These are phyloP conservation scores for Thecophora atra DNA, from an alignment of 2,888 invertebrate genomes.

Conservation along the genomic window DNA sequence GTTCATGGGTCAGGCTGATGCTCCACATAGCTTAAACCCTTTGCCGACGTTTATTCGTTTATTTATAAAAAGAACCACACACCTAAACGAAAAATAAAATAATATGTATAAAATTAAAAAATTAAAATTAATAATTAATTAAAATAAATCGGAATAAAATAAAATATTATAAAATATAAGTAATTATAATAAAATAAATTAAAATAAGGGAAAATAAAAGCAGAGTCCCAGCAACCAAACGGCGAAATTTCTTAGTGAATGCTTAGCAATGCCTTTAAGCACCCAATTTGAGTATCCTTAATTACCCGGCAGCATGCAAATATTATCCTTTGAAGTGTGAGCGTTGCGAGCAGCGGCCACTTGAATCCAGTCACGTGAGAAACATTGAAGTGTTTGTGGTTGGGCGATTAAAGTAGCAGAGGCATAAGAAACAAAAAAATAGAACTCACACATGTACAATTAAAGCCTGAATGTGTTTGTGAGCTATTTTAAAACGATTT, in stretches of 20 bases:
- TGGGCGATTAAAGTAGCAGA: not conserved
- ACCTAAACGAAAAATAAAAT: no score
- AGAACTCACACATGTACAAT: no score
- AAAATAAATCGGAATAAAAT: no score
- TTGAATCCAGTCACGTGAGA: slow-evolving; percentile 9
- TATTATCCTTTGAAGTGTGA: slow-evolving; percentile 4
- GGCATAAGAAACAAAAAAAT: not conserved
- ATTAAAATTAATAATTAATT: no score
- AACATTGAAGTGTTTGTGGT: slow-evolving; percentile 7
- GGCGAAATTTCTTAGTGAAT: slow-evolving; percentile 21
- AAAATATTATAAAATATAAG: no score
- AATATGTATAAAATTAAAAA: no score
- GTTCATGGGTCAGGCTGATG: no score
- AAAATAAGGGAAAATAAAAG: not conserved
- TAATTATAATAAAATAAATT: not conserved
- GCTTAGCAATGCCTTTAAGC: slow-evolving; percentile 9
- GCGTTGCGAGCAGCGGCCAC: not conserved
- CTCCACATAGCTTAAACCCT: no score
- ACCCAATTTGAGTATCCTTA: slow-evolving; percentile 39
- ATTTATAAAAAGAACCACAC: no score
- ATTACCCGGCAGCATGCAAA: slow-evolving; percentile 46
- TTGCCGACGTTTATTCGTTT: no score
- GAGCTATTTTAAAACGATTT: not conserved
- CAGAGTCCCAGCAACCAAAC: not conserved
- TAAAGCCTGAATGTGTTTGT: no score